Conservation (phyloP, 2,113 vertebrate genomes). For the Lutjanus erythropterus region DNA sequence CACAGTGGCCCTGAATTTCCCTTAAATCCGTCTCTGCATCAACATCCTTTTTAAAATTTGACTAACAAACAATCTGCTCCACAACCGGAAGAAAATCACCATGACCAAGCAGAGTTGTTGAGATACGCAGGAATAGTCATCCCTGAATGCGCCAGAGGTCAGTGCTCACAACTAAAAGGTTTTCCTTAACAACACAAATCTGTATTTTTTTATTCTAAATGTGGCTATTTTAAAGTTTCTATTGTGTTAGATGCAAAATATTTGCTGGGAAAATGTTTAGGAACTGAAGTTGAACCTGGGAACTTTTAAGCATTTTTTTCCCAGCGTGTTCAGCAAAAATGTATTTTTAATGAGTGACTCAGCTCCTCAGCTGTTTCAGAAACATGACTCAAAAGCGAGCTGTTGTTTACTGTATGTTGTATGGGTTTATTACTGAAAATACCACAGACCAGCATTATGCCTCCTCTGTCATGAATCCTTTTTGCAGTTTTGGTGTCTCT, state of each 20-base stretch:
- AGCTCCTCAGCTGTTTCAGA: neutral
- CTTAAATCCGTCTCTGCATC: slow-evolving; percentile 13
- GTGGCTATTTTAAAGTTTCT: neutral
- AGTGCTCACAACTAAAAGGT: slow-evolving; percentile 5
- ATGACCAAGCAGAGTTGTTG: slow-evolving; percentile 11
- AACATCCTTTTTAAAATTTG: slow-evolving; percentile 36
- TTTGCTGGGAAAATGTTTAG: neutral
- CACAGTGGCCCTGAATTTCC: neutral
- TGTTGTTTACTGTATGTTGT: neutral
- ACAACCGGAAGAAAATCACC: slow-evolving; percentile 7
- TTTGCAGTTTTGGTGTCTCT: neutral
- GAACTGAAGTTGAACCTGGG: neutral
- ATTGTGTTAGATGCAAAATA: neutral
- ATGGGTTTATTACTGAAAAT: neutral
- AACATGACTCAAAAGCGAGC: neutral
- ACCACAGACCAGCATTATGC: neutral
- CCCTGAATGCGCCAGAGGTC: slow-evolving; percentile 6
- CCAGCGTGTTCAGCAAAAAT: neutral
- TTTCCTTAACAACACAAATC: slow-evolving; percentile 58
- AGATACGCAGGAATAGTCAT: neutral
- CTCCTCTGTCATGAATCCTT: neutral
- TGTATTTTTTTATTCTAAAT: neutral
- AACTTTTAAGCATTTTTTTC: neutral
- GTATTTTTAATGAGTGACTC: no score
- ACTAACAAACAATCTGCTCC: slow-evolving; percentile 40